Evolutionary conservation across 2,797 vertebrate species (phyloP).

Genomic region (Fundulus diaphanus): DNA sequence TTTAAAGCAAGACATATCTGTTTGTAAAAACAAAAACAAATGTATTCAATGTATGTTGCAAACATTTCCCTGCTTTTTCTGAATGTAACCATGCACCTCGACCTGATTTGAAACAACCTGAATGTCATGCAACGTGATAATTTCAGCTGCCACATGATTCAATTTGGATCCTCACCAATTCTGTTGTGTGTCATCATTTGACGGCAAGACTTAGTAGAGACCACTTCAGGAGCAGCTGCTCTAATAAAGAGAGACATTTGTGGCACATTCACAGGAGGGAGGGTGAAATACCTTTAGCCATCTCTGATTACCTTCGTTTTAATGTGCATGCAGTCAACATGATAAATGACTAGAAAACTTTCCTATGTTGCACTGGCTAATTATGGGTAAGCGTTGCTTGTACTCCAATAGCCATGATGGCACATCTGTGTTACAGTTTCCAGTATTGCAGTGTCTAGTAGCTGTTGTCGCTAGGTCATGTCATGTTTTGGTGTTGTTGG

Average conservation of each 20-base stretch:
- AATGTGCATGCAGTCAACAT: slow-evolving; percentile 17
- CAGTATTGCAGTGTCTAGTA: slow-evolving; percentile 21
- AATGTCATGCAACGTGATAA: slow-evolving; percentile 12
- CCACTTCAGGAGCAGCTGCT: slow-evolving; percentile 57
- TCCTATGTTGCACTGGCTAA: slow-evolving; percentile 42
- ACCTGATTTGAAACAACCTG: slow-evolving; percentile 1
- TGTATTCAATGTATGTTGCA: background rate
- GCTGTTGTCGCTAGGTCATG: background rate
- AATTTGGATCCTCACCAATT: slow-evolving; percentile 51
- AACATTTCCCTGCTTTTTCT: background rate
- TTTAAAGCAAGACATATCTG: background rate
- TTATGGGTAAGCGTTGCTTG: slow-evolving; percentile 12
- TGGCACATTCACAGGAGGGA: slow-evolving; percentile 25
- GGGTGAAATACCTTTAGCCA: slow-evolving; percentile 44
- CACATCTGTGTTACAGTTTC: slow-evolving; percentile 41
- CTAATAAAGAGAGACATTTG: slow-evolving; percentile 65
- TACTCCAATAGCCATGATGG: slow-evolving; percentile 34
- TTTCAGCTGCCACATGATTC: slow-evolving; percentile 46
- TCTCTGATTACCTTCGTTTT: slow-evolving; percentile 49
- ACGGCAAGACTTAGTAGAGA: slow-evolving; percentile 38
- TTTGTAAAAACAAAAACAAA: background rate
- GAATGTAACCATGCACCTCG: background rate
- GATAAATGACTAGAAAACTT: slow-evolving; percentile 35
- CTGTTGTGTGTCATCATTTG: slow-evolving; percentile 44
- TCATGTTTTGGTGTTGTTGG: too few relatives aligned